Conservation (phyloP, 2,888 invertebrate species). For the Xestia xanthographa region DNA sequence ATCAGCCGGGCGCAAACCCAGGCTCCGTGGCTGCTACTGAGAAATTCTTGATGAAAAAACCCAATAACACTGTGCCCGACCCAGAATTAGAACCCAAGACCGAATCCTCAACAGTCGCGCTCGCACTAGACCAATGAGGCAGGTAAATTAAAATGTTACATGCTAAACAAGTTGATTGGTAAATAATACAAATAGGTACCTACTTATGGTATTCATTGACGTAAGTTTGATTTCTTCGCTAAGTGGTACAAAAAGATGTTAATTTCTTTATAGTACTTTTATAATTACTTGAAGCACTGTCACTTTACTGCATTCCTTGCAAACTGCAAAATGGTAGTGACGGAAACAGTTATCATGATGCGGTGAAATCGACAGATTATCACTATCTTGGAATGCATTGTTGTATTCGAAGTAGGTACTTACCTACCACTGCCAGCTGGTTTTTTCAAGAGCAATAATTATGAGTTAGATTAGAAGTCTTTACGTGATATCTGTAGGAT, state of each 20-base stretch:
- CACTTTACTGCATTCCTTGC: background rate
- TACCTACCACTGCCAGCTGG: background rate
- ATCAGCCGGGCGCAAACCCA: background rate
- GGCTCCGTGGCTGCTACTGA: background rate
- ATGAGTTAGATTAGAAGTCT: too few species aligned
- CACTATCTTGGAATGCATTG: slow-evolving; percentile 40
- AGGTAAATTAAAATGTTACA: background rate
- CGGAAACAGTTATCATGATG: slow-evolving; percentile 17
- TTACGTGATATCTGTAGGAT: background rate
- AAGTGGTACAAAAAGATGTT: slow-evolving; percentile 4
- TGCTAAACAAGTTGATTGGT: background rate
- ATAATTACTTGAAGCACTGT: background rate
- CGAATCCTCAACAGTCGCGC: background rate
- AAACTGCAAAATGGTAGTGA: slow-evolving; percentile 18
- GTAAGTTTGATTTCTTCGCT: background rate
- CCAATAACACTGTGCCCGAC: background rate
- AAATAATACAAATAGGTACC: background rate
- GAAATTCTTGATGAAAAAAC: background rate
- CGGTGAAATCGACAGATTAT: slow-evolving; percentile 5
- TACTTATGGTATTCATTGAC: slow-evolving; percentile 17
- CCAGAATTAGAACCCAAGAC: background rate
- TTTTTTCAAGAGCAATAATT: background rate
- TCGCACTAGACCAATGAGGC: background rate
- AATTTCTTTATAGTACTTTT: background rate
- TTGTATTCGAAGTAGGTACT: slow-evolving; percentile 10